These are phyloP conservation scores for Teleiodes luculella DNA, from an alignment of 2,888 invertebrate species.

Conservation along the genomic window DNA sequence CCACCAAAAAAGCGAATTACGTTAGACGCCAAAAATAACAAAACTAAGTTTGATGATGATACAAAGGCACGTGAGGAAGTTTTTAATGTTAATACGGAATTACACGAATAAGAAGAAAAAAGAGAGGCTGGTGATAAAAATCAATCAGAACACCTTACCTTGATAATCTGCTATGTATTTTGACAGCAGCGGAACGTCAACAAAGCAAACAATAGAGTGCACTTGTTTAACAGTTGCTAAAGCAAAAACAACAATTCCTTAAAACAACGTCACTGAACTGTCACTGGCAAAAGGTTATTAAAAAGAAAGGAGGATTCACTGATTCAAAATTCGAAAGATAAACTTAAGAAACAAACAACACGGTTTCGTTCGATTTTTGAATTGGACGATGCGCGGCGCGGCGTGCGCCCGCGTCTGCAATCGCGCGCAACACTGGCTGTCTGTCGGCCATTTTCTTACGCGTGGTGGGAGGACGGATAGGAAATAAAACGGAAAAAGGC, in stretches of 20 bases:
- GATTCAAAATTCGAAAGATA: slow-evolving; percentile 34
- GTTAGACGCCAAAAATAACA: slow-evolving; percentile 23
- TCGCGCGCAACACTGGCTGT: slow-evolving; percentile 63
- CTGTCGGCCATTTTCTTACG: slow-evolving; percentile 61
- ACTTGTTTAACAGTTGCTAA: slow-evolving; percentile 28
- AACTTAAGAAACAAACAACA: slow-evolving; percentile 29
- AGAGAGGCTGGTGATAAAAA: slow-evolving; percentile 27
- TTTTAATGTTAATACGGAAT: background rate
- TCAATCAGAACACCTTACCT: slow-evolving; percentile 54
- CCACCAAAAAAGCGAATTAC: slow-evolving; percentile 21
- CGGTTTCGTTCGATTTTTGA: slow-evolving; percentile 38
- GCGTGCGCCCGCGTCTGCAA: slow-evolving; percentile 57
- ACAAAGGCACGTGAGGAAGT: background rate
- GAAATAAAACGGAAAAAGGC: slow-evolving; percentile 61
- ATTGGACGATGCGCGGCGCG: slow-evolving; percentile 29
- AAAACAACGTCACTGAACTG: slow-evolving; percentile 30
- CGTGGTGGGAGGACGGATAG: slow-evolving; percentile 63
- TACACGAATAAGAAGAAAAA: background rate
- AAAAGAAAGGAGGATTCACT: slow-evolving; percentile 26
- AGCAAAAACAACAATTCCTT: slow-evolving; percentile 9
- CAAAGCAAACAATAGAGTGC: slow-evolving; percentile 50
- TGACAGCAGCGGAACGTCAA: slow-evolving; percentile 63
- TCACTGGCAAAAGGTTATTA: slow-evolving; percentile 29
- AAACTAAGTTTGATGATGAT: slow-evolving; percentile 15
- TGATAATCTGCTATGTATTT: slow-evolving; percentile 57